A percentile compares a stretch with the other conserved stretches of the same genome.
These are phyloP conservation scores for Nemotelus pantherinus DNA, from an alignment of 2,888 invertebrate genomes.

Conservation along the genomic window DNA sequence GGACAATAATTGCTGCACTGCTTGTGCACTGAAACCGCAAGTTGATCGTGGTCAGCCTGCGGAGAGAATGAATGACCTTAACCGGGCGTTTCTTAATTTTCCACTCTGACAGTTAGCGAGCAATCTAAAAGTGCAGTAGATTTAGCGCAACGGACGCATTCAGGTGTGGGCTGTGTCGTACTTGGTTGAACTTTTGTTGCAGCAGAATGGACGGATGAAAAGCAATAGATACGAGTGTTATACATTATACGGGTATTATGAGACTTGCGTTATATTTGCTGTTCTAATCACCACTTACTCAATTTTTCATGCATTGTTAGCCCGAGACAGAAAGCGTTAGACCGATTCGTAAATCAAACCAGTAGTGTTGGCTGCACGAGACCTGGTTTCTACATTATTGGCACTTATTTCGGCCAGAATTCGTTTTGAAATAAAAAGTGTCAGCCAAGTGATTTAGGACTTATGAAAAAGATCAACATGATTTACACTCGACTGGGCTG, in stretches of 20 bases:
- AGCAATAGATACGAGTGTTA: not conserved
- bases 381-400: too few species aligned
- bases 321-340: constrained; percentile 40
- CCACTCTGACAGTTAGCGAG: constrained; percentile 8
- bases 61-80: constrained; percentile 22
- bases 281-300: constrained; percentile 39
- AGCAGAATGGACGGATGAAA: not conserved
- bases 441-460: constrained; percentile 26
- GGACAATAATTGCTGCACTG: not conserved
- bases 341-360: constrained; percentile 29
- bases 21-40: not conserved
- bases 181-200: constrained; percentile 9
- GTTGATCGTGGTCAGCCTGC: not conserved
- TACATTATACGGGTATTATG: constrained; percentile 1
- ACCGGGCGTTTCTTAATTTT: constrained; percentile 26
- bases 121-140: constrained; percentile 10
- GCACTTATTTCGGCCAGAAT: constrained; percentile 2
- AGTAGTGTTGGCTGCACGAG: not conserved
- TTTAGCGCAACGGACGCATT: constrained; percentile 35
- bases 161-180: constrained; percentile 37
- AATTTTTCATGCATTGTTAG: constrained; percentile 46
- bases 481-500: too few species aligned
- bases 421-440: constrained; percentile 3
- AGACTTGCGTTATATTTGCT: constrained; percentile 27
- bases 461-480: constrained; percentile 2